phyloP scores from a whole-genome alignment of 2,888 invertebrate species.

The Octonoba sinensis region DNA sequence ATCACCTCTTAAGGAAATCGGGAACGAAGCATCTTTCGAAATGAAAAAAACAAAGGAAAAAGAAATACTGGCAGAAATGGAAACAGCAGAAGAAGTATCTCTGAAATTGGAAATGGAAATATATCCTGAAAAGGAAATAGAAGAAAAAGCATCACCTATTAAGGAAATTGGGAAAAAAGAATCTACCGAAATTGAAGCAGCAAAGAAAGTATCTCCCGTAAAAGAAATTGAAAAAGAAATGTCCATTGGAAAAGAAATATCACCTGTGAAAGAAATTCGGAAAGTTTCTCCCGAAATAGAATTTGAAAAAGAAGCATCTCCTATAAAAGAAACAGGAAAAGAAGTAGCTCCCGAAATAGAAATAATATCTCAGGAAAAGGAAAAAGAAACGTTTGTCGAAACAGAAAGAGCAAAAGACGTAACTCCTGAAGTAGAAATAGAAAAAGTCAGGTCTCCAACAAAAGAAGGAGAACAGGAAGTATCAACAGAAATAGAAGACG shows the following conservation, averaged over 20 bases:
- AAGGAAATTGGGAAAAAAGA: not conserved
- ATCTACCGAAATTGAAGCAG: not conserved
- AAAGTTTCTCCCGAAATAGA: not conserved
- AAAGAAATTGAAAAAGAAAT: not conserved
- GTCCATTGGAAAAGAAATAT: not conserved
- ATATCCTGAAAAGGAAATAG: not conserved
- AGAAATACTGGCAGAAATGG: not conserved
- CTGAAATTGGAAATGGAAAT: not conserved
- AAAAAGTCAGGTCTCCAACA: not conserved
- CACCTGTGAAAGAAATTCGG: slow-evolving; percentile 6
- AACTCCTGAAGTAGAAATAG: slow-evolving; percentile 4
- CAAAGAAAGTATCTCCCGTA: not conserved
- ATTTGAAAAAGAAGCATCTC: not conserved
- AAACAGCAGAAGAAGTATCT: not conserved
- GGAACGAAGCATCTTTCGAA: not conserved
- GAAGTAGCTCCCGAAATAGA: slow-evolving; percentile 2
- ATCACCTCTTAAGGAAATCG: not conserved
- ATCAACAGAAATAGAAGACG: not conserved
- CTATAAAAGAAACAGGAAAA: too few relatives aligned
- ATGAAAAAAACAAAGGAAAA: not conserved
- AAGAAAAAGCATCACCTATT: not conserved
- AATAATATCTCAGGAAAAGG: not conserved
- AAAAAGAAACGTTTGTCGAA: not conserved
- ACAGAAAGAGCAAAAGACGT: not conserved
- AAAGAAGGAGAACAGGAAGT: too few relatives aligned